Evolutionary conservation across 2,113 vertebrate genomes (phyloP).

Genomic region (Trematocara marginatum): DNA sequence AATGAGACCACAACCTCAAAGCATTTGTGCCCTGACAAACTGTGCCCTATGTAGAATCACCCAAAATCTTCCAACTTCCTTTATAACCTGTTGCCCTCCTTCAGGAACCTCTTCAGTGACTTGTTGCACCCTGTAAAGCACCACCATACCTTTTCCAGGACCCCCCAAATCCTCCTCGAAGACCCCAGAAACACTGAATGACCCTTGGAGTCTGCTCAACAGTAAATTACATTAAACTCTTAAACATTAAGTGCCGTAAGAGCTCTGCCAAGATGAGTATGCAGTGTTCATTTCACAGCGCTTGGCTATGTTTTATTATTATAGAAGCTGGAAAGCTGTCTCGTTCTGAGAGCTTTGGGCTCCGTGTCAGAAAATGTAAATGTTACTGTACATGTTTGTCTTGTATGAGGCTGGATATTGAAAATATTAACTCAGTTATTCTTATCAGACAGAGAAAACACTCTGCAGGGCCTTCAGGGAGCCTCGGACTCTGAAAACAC

Average conservation of each 20-base stretch:
- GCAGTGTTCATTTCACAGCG: not conserved
- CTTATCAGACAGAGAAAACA: conserved; percentile 29
- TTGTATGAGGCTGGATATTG: not conserved
- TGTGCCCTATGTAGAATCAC: not conserved
- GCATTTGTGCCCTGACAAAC: not conserved
- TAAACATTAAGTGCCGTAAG: not conserved
- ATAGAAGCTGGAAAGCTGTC: not conserved
- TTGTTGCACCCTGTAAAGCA: not conserved
- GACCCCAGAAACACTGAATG: not conserved
- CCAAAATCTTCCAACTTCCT: not conserved
- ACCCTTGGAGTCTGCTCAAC: not conserved
- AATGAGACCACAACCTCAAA: not conserved
- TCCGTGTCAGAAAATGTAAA: conserved; percentile 3
- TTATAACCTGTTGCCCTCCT: not conserved
- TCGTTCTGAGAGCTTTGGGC: not conserved
- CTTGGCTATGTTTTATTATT: not conserved
- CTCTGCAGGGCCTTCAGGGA: not conserved
- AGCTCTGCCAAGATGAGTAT: not conserved
- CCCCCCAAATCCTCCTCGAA: not conserved
- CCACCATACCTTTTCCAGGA: not conserved
- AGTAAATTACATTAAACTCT: not conserved
- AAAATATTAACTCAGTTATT: conserved; percentile 25
- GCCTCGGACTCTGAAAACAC: not conserved
- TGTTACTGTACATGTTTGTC: conserved; percentile 15
- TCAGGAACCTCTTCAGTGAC: not conserved